Percentiles rank a stretch among this genome's conserved stretches.
phyloP scores from a whole-genome alignment of 2,113 vertebrate genomes.

The Odocoileus virginianus region DNA sequence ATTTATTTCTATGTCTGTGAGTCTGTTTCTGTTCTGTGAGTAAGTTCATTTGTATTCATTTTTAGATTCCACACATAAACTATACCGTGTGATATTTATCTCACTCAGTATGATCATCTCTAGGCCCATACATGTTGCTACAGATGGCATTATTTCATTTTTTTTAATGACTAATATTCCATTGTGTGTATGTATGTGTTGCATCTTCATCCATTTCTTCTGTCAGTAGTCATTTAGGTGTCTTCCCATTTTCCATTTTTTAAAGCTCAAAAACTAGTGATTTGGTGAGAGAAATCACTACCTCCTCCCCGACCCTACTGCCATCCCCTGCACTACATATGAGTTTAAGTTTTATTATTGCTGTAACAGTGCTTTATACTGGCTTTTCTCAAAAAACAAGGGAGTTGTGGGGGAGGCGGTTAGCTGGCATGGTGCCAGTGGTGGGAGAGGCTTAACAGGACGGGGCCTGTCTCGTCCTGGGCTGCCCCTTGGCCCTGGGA shows the following conservation, averaged over 20 bases:
- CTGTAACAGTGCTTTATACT: background rate
- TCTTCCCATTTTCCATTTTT: background rate
- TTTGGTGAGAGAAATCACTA: background rate
- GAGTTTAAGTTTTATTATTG: background rate
- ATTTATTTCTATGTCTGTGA: background rate
- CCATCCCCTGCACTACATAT: background rate
- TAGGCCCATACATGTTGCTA: background rate
- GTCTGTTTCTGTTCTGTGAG: background rate
- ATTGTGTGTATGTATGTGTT: background rate
- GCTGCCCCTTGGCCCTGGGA: background rate
- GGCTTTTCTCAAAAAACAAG: background rate
- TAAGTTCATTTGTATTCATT: background rate
- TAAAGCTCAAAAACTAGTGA: background rate
- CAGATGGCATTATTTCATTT: background rate
- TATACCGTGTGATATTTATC: background rate
- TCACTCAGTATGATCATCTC: background rate
- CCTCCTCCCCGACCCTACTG: background rate
- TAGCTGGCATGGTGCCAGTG: background rate
- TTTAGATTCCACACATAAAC: background rate
- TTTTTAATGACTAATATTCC: background rate
- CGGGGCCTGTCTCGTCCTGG: background rate
- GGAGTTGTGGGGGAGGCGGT: background rate
- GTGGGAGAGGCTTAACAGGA: background rate
- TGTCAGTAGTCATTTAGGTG: background rate
- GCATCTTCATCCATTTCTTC: background rate